A percentile compares a stretch with the other conserved stretches of the same genome.
phyloP scores from a whole-genome alignment of 2,113 vertebrate species.

The Tetrax tetrax region DNA sequence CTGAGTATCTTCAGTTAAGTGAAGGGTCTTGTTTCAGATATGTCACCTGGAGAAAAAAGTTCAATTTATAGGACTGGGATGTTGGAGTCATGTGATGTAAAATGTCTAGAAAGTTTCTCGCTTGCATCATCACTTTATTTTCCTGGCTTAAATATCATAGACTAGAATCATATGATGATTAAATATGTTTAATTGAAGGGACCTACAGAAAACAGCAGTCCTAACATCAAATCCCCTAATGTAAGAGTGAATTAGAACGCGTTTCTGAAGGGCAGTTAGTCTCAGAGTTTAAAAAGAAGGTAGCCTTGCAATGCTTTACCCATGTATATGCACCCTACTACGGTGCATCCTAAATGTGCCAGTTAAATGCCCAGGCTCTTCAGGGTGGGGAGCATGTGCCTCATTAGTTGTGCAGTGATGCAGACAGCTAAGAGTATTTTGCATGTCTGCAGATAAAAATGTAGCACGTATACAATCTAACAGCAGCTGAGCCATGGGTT shows the following conservation, averaged over 20 bases:
- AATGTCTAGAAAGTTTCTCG: neutral
- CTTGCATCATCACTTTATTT: neutral
- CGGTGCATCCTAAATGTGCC: neutral
- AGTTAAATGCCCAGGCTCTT: neutral
- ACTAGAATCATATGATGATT: too few relatives aligned
- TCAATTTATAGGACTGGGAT: neutral
- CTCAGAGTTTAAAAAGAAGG: neutral
- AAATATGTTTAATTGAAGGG: neutral
- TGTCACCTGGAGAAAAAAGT: neutral
- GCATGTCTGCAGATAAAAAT: neutral
- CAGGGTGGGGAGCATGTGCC: rapidly evolving
- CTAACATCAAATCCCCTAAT: neutral
- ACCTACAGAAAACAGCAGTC: neutral
- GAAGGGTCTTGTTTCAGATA: neutral
- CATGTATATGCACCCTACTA: neutral
- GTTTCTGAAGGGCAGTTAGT: neutral
- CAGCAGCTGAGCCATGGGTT: neutral
- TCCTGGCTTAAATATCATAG: neutral
- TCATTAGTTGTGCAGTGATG: neutral
- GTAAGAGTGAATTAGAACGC: neutral
- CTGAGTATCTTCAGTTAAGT: neutral
- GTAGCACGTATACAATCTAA: neutral
- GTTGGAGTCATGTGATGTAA: neutral
- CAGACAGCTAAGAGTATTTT: neutral
- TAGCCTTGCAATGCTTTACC: neutral